Evolutionary conservation across 2,797 vertebrate genomes (phyloP).

Genomic region (Ptychobarbus kaznakovi): DNA sequence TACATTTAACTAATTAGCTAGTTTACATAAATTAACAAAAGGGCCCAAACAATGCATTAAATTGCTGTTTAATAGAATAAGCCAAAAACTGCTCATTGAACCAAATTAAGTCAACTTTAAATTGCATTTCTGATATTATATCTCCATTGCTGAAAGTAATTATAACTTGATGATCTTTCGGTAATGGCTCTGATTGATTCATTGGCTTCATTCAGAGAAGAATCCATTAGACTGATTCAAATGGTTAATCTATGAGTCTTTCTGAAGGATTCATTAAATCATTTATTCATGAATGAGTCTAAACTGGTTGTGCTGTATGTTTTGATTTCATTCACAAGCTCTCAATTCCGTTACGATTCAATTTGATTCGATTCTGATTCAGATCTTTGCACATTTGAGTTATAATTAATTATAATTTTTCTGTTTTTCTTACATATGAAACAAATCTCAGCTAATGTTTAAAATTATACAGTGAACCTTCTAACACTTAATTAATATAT

Average conservation of each 20-base stretch:
- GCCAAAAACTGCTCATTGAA: neutral
- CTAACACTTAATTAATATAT: neutral
- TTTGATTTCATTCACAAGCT: slow-evolving; percentile 8
- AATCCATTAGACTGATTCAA: too few species aligned
- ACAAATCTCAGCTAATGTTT: neutral
- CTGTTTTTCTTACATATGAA: neutral
- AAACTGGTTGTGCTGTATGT: neutral
- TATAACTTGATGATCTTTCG: neutral
- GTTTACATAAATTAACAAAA: neutral
- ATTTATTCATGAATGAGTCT: neutral
- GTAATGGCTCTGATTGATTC: neutral
- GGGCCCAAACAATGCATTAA: neutral
- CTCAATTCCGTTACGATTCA: neutral
- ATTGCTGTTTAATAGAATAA: neutral
- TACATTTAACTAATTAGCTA: neutral
- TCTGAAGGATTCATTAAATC: neutral
- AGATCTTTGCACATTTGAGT: neutral
- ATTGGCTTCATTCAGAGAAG: neutral
- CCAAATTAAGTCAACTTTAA: neutral
- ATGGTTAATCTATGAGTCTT: neutral
- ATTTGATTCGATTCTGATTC: neutral
- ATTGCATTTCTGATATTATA: neutral
- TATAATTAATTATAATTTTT: neutral
- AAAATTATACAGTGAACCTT: neutral
- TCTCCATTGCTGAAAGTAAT: neutral